Conservation (phyloP, 2,113 vertebrate species). For the Emberiza fucata region DNA sequence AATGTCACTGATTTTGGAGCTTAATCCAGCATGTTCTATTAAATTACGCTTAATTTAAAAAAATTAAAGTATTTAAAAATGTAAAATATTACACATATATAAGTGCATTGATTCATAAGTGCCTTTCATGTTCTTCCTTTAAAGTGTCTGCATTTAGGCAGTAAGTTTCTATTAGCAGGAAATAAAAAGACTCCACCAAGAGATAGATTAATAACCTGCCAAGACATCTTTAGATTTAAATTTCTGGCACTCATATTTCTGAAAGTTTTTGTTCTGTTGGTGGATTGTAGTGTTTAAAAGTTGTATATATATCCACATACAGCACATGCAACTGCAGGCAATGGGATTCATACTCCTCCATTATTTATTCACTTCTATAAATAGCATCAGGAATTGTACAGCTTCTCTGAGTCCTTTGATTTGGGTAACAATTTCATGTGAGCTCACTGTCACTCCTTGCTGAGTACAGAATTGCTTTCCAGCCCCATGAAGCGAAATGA, state of each 20-base stretch:
- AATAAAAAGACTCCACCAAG: background rate
- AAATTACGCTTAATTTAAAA: background rate
- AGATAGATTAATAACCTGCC: background rate
- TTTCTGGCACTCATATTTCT: background rate
- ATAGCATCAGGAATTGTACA: background rate
- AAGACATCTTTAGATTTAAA: background rate
- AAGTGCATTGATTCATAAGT: too few relatives aligned
- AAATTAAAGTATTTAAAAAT: background rate
- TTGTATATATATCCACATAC: background rate
- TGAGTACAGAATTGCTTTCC: background rate
- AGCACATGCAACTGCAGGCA: background rate
- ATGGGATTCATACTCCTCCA: background rate
- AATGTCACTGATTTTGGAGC: background rate
- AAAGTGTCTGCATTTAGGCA: background rate
- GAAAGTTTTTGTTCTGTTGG: background rate
- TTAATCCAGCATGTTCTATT: background rate
- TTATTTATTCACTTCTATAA: background rate
- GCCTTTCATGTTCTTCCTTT: background rate
- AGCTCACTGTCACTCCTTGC: background rate
- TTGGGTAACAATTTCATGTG: background rate
- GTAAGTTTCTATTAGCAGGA: background rate
- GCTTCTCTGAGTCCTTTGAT: background rate
- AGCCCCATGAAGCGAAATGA: background rate
- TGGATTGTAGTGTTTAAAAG: background rate
- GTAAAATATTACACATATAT: background rate